phyloP scores from a whole-genome alignment of 2,113 vertebrate species.

The Lichenostomus cassidix region DNA sequence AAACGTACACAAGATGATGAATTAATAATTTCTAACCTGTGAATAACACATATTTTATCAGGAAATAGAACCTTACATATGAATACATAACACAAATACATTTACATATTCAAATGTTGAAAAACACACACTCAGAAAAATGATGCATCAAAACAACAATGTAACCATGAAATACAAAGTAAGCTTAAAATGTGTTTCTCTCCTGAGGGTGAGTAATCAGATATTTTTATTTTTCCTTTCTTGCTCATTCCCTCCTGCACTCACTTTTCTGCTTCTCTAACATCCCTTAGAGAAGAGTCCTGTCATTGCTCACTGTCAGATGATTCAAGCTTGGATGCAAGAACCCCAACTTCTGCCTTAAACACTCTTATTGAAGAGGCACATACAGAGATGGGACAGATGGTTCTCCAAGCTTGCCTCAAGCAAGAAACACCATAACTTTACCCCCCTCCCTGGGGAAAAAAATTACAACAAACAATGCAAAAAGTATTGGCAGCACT shows the following conservation, averaged over 20 bases:
- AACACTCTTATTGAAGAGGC: not conserved
- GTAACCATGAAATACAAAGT: not conserved
- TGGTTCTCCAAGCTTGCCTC: not conserved
- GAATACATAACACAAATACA: not conserved
- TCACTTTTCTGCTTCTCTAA: not conserved
- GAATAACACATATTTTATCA: not conserved
- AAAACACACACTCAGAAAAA: not conserved
- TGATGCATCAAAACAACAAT: not conserved
- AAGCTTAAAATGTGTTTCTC: not conserved
- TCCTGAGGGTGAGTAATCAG: not conserved
- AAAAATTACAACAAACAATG: not conserved
- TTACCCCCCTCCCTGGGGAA: accelerated
- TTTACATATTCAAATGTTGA: not conserved
- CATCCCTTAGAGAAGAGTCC: not conserved
- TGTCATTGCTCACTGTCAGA: not conserved
- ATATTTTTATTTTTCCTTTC: not conserved
- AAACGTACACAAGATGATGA: not conserved
- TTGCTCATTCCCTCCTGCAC: not conserved
- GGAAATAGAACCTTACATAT: not conserved
- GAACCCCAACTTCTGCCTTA: not conserved
- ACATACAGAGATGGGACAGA: not conserved
- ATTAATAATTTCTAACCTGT: not conserved
- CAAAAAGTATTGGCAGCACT: not conserved
- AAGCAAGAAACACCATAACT: not conserved
- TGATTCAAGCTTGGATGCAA: not conserved